These are phyloP conservation scores for Platysternon megacephalum DNA, from an alignment of 2,113 vertebrate genomes.

Conservation along the genomic window DNA sequence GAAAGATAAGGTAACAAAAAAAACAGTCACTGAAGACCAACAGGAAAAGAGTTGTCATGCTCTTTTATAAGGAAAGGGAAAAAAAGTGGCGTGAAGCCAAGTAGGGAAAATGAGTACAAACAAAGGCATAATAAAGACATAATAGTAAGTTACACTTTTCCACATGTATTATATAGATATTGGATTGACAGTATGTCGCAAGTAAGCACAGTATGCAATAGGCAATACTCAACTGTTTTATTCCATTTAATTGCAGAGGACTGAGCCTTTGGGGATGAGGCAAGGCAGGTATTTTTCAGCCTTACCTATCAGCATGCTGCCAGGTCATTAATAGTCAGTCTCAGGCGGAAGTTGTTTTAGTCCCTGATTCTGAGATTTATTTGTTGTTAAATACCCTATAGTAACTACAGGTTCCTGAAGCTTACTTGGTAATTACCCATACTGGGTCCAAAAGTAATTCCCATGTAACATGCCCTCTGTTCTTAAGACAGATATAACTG, in stretches of 20 bases:
- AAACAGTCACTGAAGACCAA: not conserved
- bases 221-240: conserved; percentile 44
- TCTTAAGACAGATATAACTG: conserved; percentile 2
- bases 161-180: not conserved
- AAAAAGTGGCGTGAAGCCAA: not conserved
- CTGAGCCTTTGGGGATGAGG: not conserved
- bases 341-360: not conserved
- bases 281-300: not conserved
- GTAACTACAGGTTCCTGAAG: not conserved
- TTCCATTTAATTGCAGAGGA: conserved; percentile 46
- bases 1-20: not conserved
- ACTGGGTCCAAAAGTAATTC: conserved; percentile 23
- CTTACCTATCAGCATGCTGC: not conserved
- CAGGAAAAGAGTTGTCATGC: not conserved
- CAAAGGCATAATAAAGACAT: conserved; percentile 2
- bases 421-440: conserved; percentile 23
- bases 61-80: not conserved
- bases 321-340: not conserved
- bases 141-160: conserved; percentile 6
- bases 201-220: conserved; percentile 34
- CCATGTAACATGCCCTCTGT: not conserved
- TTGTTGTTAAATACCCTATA: conserved; percentile 43
- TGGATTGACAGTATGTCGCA: conserved; percentile 14
- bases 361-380: conserved; percentile 15
- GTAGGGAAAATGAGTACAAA: not conserved